Conservation (phyloP, 1,140 invertebrate genomes). For the Drosophila azteca region DNA sequence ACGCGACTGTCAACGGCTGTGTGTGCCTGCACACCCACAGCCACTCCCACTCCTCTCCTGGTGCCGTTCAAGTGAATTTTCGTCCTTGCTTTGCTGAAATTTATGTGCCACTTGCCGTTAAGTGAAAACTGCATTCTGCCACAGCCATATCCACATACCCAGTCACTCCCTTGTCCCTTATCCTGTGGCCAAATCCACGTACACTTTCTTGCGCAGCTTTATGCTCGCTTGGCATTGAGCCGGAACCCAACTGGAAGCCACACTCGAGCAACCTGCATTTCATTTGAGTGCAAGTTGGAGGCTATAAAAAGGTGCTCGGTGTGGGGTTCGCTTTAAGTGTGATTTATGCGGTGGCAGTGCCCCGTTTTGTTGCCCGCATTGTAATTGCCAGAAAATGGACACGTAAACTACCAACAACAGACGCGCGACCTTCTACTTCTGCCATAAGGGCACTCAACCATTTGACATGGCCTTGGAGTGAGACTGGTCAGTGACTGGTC, state of each 20-base stretch:
- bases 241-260: slow-evolving; percentile 6
- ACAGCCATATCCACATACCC: too few species aligned
- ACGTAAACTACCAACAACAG: background rate
- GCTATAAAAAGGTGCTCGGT: slow-evolving; percentile 25
- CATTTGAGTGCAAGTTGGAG: slow-evolving; percentile 15
- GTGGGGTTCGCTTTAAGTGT: slow-evolving; percentile 57
- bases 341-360: slow-evolving; percentile 59
- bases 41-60: background rate
- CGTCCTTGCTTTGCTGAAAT: slow-evolving; percentile 75
- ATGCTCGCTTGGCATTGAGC: slow-evolving; percentile 47
- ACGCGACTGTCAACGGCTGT: slow-evolving; percentile 22
- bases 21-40: background rate
- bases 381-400: slow-evolving; percentile 29
- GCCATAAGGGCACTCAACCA: slow-evolving; percentile 9
- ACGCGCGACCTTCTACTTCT: slow-evolving; percentile 22
- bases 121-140: slow-evolving; percentile 68
- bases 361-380: slow-evolving; percentile 29
- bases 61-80: slow-evolving; percentile 28
- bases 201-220: slow-evolving; percentile 39
- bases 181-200: slow-evolving; percentile 10
- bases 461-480: slow-evolving; percentile 23
- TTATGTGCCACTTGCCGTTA: slow-evolving; percentile 75
- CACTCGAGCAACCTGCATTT: slow-evolving; percentile 36
- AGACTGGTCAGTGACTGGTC: slow-evolving; percentile 27
- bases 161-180: background rate